Evolutionary conservation across 2,113 vertebrate genomes (phyloP).

Genomic region (Holacanthus passer): DNA sequence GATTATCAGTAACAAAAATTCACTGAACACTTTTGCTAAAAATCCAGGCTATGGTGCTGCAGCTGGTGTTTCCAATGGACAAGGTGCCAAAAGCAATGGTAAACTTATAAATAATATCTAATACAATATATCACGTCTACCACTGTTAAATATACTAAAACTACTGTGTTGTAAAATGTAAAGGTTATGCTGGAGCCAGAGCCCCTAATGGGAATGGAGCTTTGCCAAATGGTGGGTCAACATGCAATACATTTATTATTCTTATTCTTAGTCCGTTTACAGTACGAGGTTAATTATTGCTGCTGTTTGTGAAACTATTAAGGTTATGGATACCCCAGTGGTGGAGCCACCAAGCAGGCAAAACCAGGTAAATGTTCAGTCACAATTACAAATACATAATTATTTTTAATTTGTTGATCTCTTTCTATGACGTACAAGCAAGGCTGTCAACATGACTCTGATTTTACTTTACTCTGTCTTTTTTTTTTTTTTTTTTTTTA

Average conservation of each 20-base stretch:
- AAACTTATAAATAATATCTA: background rate
- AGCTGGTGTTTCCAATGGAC: slow-evolving; percentile 50
- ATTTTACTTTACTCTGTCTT: background rate
- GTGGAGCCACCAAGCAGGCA: slow-evolving; percentile 51
- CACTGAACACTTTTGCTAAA: background rate
- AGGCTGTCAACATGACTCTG: background rate
- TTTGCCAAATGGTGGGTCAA: slow-evolving; percentile 52
- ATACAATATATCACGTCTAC: no score
- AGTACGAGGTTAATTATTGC: background rate
- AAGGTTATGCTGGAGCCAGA: slow-evolving; percentile 56
- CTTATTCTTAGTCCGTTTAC: background rate
- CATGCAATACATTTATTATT: background rate
- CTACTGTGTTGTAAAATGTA: slow-evolving; percentile 4
- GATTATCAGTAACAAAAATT: background rate
- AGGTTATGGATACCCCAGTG: slow-evolving; percentile 61
- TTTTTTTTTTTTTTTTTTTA: slow-evolving; percentile 27
- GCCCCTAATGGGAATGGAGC: slow-evolving; percentile 47
- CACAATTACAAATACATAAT: background rate
- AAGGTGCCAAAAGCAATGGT: slow-evolving; percentile 56
- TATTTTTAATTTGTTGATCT: background rate
- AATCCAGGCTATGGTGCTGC: slow-evolving; percentile 58
- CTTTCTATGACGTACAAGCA: background rate
- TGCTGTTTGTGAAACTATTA: slow-evolving; percentile 26
- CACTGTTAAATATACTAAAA: background rate
- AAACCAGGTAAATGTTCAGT: slow-evolving; percentile 59